These are phyloP conservation scores for Apostichopus japonicus DNA, from an alignment of 35 echinoderm and acorn worm genomes.

Conservation along the genomic window DNA sequence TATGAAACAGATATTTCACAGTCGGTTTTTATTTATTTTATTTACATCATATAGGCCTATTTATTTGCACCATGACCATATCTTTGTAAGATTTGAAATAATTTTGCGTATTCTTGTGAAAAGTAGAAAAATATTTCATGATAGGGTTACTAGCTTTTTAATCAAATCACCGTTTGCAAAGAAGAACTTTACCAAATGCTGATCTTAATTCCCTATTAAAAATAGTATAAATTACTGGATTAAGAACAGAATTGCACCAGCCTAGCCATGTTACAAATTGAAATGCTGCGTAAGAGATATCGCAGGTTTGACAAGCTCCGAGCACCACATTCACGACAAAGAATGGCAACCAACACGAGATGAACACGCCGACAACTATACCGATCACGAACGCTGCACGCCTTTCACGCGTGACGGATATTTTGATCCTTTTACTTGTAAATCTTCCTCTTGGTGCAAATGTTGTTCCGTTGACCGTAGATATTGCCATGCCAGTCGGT, in stretches of 20 bases:
- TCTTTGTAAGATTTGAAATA: no score
- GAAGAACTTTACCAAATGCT: slow-evolving; percentile 55
- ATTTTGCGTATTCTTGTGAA: no score
- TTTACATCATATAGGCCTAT: no score
- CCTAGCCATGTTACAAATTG: slow-evolving; percentile 71
- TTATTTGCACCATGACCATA: no score
- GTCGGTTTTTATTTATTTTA: no score
- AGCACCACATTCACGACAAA: slow-evolving; percentile 46
- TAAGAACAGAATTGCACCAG: slow-evolving; percentile 65
- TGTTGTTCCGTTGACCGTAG: slow-evolving; percentile 16
- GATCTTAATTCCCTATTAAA: slow-evolving; percentile 73
- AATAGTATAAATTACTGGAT: slow-evolving; percentile 76
- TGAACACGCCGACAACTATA: slow-evolving; percentile 74
- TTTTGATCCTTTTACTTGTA: slow-evolving; percentile 37
- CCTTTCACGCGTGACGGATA: slow-evolving; percentile 64
- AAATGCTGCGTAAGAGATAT: slow-evolving; percentile 32
- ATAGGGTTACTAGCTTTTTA: no score
- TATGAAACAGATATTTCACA: no score
- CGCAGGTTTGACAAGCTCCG: slow-evolving; percentile 35
- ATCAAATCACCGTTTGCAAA: slow-evolving; percentile 18
- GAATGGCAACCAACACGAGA: slow-evolving; percentile 77
- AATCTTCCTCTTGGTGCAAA: not conserved
- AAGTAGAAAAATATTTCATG: no score
- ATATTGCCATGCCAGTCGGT: slow-evolving; percentile 7
- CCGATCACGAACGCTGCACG: slow-evolving; percentile 65